Conservation (phyloP, 2,888 invertebrate genomes). For the Acrobasis suavella region DNA sequence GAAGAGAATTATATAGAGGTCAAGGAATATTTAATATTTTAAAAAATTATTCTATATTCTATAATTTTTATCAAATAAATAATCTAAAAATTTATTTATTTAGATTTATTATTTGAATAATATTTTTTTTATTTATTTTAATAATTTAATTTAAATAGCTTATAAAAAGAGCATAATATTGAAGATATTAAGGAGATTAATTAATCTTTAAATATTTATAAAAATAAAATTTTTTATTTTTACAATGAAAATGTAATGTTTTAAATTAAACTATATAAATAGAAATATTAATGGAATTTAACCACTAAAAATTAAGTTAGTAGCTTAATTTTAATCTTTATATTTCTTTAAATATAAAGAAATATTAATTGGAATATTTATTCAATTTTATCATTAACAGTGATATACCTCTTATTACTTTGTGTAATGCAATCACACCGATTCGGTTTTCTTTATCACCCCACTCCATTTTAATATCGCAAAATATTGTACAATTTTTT, state of each 20-base stretch:
- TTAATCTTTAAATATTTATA: too few species aligned
- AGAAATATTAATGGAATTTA: too few species aligned
- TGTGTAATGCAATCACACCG: too few species aligned
- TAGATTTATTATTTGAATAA: too few species aligned
- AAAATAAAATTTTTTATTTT: slow-evolving; percentile 73
- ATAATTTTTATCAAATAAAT: too few species aligned
- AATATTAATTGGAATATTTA: slow-evolving; percentile 79
- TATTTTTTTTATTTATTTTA: too few species aligned
- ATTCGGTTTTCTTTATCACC: too few species aligned
- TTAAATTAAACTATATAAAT: too few species aligned
- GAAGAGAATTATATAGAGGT: slow-evolving; percentile 71
- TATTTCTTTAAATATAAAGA: too few species aligned
- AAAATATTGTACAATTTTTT: too few species aligned
- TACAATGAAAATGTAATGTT: slow-evolving; percentile 86
- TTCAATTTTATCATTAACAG: slow-evolving; percentile 85
- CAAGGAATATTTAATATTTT: slow-evolving; percentile 64
- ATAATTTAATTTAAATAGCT: slow-evolving; percentile 70
- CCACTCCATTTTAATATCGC: too few species aligned
- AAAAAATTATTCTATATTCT: slow-evolving; percentile 63
- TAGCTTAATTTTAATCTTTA: slow-evolving; percentile 79
- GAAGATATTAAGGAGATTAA: slow-evolving; percentile 67
- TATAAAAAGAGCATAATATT: slow-evolving; percentile 66
- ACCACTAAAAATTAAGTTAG: slow-evolving; percentile 84
- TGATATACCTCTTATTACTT: slow-evolving; percentile 85
- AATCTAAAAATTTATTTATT: too few species aligned